These are phyloP conservation scores for Drosophila arawakana DNA, from an alignment of 1,140 invertebrate species.

Conservation along the genomic window DNA sequence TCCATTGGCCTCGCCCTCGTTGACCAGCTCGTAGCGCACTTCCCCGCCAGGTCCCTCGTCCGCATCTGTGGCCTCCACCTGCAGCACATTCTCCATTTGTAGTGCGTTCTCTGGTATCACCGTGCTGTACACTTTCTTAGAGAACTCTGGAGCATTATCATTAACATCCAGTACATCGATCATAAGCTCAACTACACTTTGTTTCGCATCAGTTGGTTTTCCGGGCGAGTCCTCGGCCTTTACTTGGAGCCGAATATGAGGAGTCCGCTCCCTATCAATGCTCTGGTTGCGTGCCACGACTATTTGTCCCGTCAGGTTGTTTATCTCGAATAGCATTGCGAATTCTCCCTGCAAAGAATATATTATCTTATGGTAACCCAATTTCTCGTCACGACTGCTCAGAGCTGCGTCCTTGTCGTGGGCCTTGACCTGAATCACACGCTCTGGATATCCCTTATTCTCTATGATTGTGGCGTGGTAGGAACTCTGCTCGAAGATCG, in stretches of 20 bases:
- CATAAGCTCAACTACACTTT: constrained; percentile 87
- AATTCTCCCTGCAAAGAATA: constrained; percentile 90
- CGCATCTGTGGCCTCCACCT: constrained; percentile 92
- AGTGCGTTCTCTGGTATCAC: constrained; percentile 89
- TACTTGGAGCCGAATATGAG: constrained; percentile 88
- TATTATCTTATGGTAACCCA: constrained; percentile 89
- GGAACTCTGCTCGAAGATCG: constrained; percentile 88
- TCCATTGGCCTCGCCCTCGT: constrained; percentile 89
- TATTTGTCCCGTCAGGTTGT: constrained; percentile 88
- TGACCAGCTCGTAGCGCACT: constrained; percentile 89
- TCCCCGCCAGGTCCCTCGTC: constrained; percentile 89
- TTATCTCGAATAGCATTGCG: constrained; percentile 89
- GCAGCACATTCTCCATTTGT: constrained; percentile 88
- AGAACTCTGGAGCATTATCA: constrained; percentile 88
- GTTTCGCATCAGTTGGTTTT: constrained; percentile 87
- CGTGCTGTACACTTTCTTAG: constrained; percentile 85
- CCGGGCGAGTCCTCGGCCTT: constrained; percentile 91
- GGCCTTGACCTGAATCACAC: constrained; percentile 89
- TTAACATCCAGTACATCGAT: constrained; percentile 93
- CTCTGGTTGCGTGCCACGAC: constrained; percentile 88
- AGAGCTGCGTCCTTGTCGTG: constrained; percentile 89
- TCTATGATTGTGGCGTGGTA: constrained; percentile 90
- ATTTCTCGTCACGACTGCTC: constrained; percentile 86
- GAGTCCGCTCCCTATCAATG: constrained; percentile 91
- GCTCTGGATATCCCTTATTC: constrained; percentile 88